Evolutionary conservation across 2,888 invertebrate species (phyloP).

Genomic region (Ametastegia equiseti): DNA sequence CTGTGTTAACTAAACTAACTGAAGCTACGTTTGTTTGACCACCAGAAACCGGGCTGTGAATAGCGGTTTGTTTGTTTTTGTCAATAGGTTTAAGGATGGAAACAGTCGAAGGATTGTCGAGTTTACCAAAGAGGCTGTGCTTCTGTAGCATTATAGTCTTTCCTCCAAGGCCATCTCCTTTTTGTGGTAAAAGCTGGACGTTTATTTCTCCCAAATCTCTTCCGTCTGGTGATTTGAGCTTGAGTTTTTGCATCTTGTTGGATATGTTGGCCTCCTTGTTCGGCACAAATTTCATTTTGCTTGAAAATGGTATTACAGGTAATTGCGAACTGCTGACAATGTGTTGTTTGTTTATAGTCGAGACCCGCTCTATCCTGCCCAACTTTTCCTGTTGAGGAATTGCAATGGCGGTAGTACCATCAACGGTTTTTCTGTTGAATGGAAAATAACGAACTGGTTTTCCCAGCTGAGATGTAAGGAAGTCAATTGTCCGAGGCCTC

Average conservation of each 20-base stretch:
- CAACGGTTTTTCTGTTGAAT: background rate
- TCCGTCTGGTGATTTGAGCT: slow-evolving; percentile 64
- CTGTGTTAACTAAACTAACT: background rate
- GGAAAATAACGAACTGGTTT: background rate
- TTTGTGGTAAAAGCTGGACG: slow-evolving; percentile 57
- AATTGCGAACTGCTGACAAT: background rate
- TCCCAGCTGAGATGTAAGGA: background rate
- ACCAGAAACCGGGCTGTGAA: background rate
- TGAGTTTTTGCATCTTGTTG: slow-evolving; percentile 62
- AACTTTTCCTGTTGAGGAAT: slow-evolving; percentile 14
- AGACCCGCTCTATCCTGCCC: background rate
- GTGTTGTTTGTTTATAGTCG: background rate
- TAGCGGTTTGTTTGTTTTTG: background rate
- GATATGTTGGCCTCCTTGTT: slow-evolving; percentile 49
- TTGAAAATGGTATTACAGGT: background rate
- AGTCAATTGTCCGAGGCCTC: slow-evolving; percentile 20
- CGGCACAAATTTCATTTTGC: slow-evolving; percentile 52
- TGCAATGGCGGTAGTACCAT: too few relatives aligned
- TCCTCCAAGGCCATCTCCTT: slow-evolving; percentile 48
- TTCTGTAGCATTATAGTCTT: slow-evolving; percentile 56
- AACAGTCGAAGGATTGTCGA: slow-evolving; percentile 19
- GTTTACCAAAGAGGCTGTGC: slow-evolving; percentile 46
- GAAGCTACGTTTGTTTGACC: background rate
- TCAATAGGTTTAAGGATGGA: slow-evolving; percentile 40
- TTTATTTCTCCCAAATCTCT: slow-evolving; percentile 68